phyloP scores from a whole-genome alignment of 2,113 vertebrate genomes.

The Sander lucioperca region DNA sequence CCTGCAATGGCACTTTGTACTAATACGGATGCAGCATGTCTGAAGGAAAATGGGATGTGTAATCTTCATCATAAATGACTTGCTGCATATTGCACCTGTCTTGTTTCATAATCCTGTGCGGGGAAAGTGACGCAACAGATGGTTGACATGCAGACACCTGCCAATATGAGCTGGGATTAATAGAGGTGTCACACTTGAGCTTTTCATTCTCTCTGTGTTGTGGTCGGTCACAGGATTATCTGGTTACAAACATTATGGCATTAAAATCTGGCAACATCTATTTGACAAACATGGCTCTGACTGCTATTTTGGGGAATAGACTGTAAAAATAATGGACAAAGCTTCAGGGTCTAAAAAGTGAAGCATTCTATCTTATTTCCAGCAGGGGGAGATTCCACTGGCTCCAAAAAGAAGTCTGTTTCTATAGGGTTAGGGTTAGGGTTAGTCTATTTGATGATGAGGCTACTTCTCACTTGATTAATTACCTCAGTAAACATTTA shows the following conservation, averaged over 20 bases:
- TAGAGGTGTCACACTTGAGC: conserved; percentile 24
- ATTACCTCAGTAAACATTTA: too few relatives aligned
- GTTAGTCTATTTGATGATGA: too few relatives aligned
- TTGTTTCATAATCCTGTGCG: conserved; percentile 21
- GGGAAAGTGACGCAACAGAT: conserved; percentile 39
- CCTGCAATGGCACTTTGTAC: conserved; percentile 40
- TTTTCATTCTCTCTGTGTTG: conserved; percentile 16
- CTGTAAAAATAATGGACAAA: too few relatives aligned
- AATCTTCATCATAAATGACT: conserved; percentile 54
- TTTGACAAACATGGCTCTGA: background rate
- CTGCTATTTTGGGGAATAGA: background rate
- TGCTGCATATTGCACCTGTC: conserved; percentile 65
- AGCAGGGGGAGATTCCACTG: too few relatives aligned
- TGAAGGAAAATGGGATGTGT: conserved; percentile 34
- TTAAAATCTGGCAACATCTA: background rate
- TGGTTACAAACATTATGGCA: background rate
- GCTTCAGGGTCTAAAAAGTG: too few relatives aligned
- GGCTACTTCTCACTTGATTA: too few relatives aligned
- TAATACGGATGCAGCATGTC: conserved; percentile 43
- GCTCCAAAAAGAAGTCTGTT: too few relatives aligned
- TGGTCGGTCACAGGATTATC: background rate
- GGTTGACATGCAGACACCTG: conserved; percentile 55
- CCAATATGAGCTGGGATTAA: conserved; percentile 36
- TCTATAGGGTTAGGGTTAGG: too few relatives aligned
- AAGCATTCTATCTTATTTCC: too few relatives aligned